These are phyloP conservation scores for Probaryconus sp. DNA, from an alignment of 1,140 invertebrate species.

Conservation along the genomic window DNA sequence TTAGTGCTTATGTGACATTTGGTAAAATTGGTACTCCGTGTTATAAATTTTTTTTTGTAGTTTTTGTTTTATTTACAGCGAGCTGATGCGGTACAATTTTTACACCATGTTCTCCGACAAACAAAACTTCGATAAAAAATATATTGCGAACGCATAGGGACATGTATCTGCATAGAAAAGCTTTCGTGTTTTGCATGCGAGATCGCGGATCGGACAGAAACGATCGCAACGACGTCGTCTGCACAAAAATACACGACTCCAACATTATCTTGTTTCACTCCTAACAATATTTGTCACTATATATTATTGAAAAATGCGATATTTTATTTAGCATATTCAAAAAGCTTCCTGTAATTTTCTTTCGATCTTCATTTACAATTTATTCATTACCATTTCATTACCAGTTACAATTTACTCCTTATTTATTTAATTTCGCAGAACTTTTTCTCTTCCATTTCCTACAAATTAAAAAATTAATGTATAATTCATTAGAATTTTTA, in stretches of 20 bases:
- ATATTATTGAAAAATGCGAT: conserved; percentile 31
- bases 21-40: not conserved
- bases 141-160: not conserved
- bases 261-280: conserved; percentile 15
- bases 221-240: not conserved
- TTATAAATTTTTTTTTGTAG: conserved; percentile 8
- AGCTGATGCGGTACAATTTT: not conserved
- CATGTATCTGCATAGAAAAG: conserved; percentile 13
- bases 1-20: no score
- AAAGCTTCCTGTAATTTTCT: no score
- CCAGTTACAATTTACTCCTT: no score
- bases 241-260: conserved; percentile 8
- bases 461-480: no score
- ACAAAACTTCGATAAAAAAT: conserved; percentile 17
- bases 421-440: no score
- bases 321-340: conserved; percentile 5
- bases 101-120: conserved; percentile 7
- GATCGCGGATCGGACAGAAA: conserved; percentile 11
- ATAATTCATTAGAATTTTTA: no score
- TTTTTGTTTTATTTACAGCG: not conserved
- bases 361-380: no score
- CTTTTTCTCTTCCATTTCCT: no score
- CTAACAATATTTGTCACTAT: conserved; percentile 25
- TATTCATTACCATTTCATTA: no score
- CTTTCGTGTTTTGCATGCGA: conserved; percentile 28